Percentiles rank a stretch among this genome's conserved stretches.
Conservation (phyloP, 2,797 vertebrate genomes). For the Cichlasoma orientale region DNA sequence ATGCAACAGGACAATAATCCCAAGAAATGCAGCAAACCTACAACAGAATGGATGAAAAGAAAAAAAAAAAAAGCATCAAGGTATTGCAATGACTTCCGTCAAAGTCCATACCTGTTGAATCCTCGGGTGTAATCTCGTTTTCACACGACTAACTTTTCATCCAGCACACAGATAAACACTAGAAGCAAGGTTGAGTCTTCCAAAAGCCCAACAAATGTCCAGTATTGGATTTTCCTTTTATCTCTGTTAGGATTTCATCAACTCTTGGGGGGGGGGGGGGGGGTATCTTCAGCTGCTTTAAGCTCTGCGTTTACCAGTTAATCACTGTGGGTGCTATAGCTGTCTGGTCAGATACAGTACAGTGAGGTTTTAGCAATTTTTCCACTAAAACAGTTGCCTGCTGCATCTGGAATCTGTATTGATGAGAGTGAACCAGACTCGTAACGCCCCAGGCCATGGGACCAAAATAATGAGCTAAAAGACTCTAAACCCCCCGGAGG, state of each 20-base stretch:
- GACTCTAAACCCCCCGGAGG: not conserved
- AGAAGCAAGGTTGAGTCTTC: not conserved
- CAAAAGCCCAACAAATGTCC: not conserved
- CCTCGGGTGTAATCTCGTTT: not conserved
- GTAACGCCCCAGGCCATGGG: not conserved
- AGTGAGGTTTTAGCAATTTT: not conserved
- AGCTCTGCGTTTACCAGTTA: not conserved
- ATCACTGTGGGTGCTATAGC: not conserved
- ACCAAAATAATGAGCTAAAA: not conserved
- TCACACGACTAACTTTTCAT: slow-evolving; percentile 8
- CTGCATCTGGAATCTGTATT: not conserved
- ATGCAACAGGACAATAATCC: not conserved
- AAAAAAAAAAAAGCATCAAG: not conserved
- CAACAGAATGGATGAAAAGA: not conserved
- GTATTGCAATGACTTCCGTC: not conserved
- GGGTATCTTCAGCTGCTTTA: slow-evolving; percentile 2
- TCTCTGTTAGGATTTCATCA: slow-evolving; percentile 6
- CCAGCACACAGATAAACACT: not conserved
- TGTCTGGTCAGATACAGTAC: not conserved
- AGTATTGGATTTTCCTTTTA: slow-evolving; percentile 10
- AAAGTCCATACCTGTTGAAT: not conserved
- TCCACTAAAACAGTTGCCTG: not conserved
- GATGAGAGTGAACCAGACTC: not conserved
- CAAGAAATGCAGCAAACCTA: not conserved
- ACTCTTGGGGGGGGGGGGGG: not conserved